phyloP scores from a whole-genome alignment of 2,888 invertebrate species.

The Tortricodes alternella region DNA sequence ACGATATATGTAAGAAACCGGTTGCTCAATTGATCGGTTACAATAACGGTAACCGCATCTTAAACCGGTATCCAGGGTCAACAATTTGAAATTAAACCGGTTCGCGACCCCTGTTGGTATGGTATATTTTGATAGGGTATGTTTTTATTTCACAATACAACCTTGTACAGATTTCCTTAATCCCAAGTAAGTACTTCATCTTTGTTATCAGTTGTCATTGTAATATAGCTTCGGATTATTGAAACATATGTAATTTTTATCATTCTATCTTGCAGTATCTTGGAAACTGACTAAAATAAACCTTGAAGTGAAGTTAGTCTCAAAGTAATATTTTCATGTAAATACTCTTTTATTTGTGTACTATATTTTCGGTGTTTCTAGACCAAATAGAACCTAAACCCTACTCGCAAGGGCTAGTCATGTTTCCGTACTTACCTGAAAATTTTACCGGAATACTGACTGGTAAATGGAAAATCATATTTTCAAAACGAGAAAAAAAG shows the following conservation, averaged over 20 bases:
- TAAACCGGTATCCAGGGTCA: too few relatives aligned
- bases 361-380: too few relatives aligned
- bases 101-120: too few relatives aligned
- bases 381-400: too few relatives aligned
- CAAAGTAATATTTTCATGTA: background rate
- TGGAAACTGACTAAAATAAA: background rate
- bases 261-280: constrained; percentile 10
- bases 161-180: too few relatives aligned
- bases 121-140: too few relatives aligned
- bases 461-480: constrained; percentile 19
- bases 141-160: too few relatives aligned
- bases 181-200: too few relatives aligned
- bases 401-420: background rate
- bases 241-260: constrained; percentile 7
- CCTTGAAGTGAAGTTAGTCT: background rate
- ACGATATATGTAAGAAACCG: too few relatives aligned
- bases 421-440: constrained; percentile 7
- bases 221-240: background rate
- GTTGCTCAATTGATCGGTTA: too few relatives aligned
- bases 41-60: too few relatives aligned
- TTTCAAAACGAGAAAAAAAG: background rate
- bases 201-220: background rate
- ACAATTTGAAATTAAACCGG: too few relatives aligned
- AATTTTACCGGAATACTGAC: constrained; percentile 16
- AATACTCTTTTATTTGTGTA: background rate